phyloP scores from a whole-genome alignment of 2,797 vertebrate species.

The Pygocentrus nattereri region DNA sequence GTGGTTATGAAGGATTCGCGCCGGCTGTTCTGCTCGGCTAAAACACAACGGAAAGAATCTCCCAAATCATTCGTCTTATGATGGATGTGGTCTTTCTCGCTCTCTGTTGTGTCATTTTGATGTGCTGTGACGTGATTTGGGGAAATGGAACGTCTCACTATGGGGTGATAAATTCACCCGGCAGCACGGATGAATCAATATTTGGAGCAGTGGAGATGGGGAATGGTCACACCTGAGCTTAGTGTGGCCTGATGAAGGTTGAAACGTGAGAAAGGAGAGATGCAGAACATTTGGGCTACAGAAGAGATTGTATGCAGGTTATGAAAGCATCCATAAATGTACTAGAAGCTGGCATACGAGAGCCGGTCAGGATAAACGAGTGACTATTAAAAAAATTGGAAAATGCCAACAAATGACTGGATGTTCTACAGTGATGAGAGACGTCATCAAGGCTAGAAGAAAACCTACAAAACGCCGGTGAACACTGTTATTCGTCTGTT shows the following conservation, averaged over 20 bases:
- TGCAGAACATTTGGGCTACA: background rate
- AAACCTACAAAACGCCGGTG: no score
- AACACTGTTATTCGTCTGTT: no score
- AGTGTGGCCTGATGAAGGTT: background rate
- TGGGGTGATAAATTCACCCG: constrained; percentile 34
- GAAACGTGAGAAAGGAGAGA: background rate
- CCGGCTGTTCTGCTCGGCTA: constrained; percentile 10
- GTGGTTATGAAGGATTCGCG: constrained; percentile 2
- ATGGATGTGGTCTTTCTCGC: constrained; percentile 19
- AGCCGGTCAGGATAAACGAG: no score
- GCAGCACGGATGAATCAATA: constrained; percentile 42
- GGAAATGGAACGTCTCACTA: constrained; percentile 38
- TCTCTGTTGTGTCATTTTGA: constrained; percentile 35
- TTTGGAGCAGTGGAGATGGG: background rate
- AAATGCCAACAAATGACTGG: no score
- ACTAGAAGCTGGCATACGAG: no score
- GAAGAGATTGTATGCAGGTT: background rate
- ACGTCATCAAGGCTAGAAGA: no score
- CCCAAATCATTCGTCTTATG: constrained; percentile 30
- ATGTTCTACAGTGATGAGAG: no score
- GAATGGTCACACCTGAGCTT: background rate
- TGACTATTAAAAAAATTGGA: no score
- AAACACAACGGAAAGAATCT: constrained; percentile 25
- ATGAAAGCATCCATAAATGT: background rate
- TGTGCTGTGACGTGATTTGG: constrained; percentile 34